These are phyloP conservation scores for Actenoides lindsayi DNA, from an alignment of 2,113 vertebrate species.

Conservation along the genomic window DNA sequence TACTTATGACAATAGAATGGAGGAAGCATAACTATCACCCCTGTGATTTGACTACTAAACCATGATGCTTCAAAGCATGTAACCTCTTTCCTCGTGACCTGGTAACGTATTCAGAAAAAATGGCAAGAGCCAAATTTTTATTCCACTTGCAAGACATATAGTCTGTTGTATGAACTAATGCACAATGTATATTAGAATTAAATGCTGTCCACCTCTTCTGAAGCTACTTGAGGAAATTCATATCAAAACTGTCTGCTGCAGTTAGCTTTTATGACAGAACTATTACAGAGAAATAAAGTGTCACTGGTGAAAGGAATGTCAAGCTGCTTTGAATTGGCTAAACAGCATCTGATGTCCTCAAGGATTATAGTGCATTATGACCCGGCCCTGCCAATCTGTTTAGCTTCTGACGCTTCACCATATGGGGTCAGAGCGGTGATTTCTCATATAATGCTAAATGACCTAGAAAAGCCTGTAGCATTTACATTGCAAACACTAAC, in stretches of 20 bases:
- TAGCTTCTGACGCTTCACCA: conserved; percentile 70
- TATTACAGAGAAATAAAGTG: conserved; percentile 64
- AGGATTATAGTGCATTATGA: conserved; percentile 69
- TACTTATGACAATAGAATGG: background rate
- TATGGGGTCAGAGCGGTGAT: conserved; percentile 70
- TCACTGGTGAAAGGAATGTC: conserved; percentile 71
- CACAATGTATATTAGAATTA: conserved; percentile 41
- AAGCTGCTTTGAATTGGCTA: conserved; percentile 70
- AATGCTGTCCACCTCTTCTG: conserved; percentile 43
- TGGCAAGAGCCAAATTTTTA: background rate
- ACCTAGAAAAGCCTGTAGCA: conserved; percentile 73
- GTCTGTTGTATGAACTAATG: background rate
- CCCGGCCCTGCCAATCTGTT: conserved; percentile 73
- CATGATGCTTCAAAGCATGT: background rate
- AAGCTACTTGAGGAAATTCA: conserved; percentile 54
- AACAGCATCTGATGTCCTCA: conserved; percentile 69
- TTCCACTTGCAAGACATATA: background rate
- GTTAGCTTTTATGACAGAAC: conserved; percentile 65
- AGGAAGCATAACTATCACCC: background rate
- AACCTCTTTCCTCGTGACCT: conserved; percentile 1
- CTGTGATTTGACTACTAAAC: conserved; percentile 11
- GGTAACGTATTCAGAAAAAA: background rate
- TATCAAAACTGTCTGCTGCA: conserved; percentile 44
- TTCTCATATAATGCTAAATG: conserved; percentile 67
- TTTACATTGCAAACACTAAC: conserved; percentile 49